Base-by-base conservation (phyloP, 2,797 vertebrate species). In the Clarias pachynema region DNA sequence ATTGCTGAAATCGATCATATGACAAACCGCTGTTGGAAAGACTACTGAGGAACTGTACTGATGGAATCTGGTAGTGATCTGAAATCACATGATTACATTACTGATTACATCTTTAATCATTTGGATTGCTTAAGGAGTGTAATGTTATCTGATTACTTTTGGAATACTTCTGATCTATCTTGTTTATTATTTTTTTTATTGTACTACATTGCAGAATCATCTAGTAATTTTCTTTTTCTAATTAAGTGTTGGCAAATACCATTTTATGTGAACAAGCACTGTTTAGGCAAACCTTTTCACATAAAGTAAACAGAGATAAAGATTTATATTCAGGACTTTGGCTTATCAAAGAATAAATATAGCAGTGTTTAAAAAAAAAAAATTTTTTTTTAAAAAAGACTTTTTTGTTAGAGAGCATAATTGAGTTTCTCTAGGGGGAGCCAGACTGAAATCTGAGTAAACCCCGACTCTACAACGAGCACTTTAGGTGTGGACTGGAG, bases 91-190 rank as follows among this genome's bases (percentile, higher is more conserved):
- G 34, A 65, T 80, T 80, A 62, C 59, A 18, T 63, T 79, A 79
- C 56, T 78, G 56, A 60, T 60, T 78, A 37, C 56, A 34, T 78
- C 31, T 77, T 57, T 77, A 60, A 59, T 78, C 56, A 78, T 60
- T 78, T 78, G 34, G 20, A 15, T 37, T 63, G 34, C 24, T 60
- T 78, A 60, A 29, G 49, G n/a, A 74, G 18, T 57, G 22, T 34
- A 77, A 59, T 79, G 77, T 29, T 49, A 65, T n/a, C 59, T 63
- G n/a, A 79, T 79, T 62, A 22, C 20, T 79, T 79, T 79, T 79
- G 57, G 59, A 63, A 37, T 44, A 24, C 34, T n/a, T 60, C 4
- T 60, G 20, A 60, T 26, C 34, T 44, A 4, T 63, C 31, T 40
- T 2, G 10, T 78, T 77, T 31, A 24, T 78, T 78, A 24, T 78